Base-by-base conservation (phyloP, 2,888 invertebrate species). In the Lochmaea capreae region DNA sequence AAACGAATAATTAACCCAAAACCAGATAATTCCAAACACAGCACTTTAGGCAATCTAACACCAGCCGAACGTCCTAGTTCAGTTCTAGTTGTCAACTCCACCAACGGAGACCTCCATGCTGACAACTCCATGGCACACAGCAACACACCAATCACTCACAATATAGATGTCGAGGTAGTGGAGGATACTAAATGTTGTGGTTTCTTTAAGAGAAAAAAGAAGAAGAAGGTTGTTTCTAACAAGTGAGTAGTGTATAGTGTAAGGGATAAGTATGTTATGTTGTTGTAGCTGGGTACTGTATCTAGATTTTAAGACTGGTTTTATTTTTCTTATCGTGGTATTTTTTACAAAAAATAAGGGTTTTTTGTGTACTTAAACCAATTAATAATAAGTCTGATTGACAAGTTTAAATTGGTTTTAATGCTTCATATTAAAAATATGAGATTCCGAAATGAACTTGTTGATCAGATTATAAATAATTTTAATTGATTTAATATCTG, bases 141-240 rank as follows among this genome's bases (percentile, higher is more conserved):
- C 43, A 72, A 69, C 26, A 72, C 69, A 18, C 75, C 75, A 1
- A 75, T 75, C 65, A 69, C 75, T 12, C 72, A 72, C 46, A 65
- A 65, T 14, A 72, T 68, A 49, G 72, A 75, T 9, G 69, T 66
- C 3, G 75, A 75, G 46, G 63, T 75, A n/a, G 75, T 72, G 22
- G 69, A 72, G 22, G 72, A 75, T n/a, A 72, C 72, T 12, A 75
- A 75, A 46, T 75, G 75, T 39, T 75, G 75, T 42, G 75, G 75
- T 14, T 72, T 75, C 46, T 72, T 75, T 58, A 75, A 72, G 16
- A 75, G 75, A 43, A 75, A 75, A 59, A 75, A 75, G 63, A 72
- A 69, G 66, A 75, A 72, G 69, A 75, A 75, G 57, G 69, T 26
- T 22, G 43, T 72, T 22, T 68, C 68, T 46, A 61, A 68, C 39